These are phyloP conservation scores for Poeciliopsis retropinna DNA, from an alignment of 2,113 vertebrate species.

Conservation along the genomic window DNA sequence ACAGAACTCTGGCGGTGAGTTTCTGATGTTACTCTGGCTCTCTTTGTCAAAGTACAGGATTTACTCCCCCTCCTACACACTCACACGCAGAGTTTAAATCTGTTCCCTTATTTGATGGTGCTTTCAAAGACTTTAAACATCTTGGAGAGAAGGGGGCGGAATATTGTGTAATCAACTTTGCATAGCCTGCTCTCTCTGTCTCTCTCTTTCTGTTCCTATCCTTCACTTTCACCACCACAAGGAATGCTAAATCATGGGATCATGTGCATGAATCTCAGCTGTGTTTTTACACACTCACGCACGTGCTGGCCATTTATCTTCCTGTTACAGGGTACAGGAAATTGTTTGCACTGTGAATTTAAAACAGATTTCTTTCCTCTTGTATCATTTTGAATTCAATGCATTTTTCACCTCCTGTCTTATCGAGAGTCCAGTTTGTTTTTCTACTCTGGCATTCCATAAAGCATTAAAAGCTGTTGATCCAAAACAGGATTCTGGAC, in stretches of 20 bases:
- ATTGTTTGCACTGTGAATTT: neutral
- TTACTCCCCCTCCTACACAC: neutral
- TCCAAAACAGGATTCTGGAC: neutral
- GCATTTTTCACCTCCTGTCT: neutral
- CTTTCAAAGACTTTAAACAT: conserved; percentile 9
- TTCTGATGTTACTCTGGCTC: conserved; percentile 27
- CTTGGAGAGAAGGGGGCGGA: conserved; percentile 1
- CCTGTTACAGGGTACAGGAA: conserved; percentile 6
- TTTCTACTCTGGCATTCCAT: neutral
- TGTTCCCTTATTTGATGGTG: neutral
- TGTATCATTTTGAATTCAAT: neutral
- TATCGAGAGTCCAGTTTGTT: neutral
- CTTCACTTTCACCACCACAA: conserved; percentile 55
- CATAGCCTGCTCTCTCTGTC: conserved; percentile 23
- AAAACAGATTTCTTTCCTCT: conserved; percentile 1
- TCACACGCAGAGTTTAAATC: conserved; percentile 1
- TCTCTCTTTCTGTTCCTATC: conserved; percentile 41
- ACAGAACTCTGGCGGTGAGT: conserved; percentile 73
- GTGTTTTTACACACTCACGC: conserved; percentile 50
- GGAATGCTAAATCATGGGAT: conserved; percentile 69
- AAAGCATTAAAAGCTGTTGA: neutral
- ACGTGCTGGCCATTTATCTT: conserved; percentile 23
- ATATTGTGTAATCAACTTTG: conserved; percentile 45
- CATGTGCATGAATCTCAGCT: conserved; percentile 62
- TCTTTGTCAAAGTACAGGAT: conserved; percentile 4